These are phyloP conservation scores for Dasypolia templi DNA, from an alignment of 2,888 invertebrate genomes.

Conservation along the genomic window DNA sequence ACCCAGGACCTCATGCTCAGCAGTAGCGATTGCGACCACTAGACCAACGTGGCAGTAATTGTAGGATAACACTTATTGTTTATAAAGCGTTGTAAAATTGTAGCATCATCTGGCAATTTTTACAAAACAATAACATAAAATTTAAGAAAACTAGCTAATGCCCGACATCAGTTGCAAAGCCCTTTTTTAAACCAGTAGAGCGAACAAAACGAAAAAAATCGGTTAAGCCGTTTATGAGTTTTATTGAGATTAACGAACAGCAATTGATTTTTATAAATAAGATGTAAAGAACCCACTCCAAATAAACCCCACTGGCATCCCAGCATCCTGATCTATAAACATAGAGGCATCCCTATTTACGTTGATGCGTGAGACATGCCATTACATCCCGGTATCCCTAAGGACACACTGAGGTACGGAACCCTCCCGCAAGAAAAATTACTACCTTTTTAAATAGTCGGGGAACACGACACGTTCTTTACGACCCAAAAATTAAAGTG, in stretches of 20 bases:
- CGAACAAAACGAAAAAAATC: too few species aligned
- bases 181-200: too few species aligned
- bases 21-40: too few species aligned
- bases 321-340: conserved; percentile 64
- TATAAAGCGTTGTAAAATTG: too few species aligned
- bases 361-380: conserved; percentile 60
- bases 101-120: background rate
- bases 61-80: too few species aligned
- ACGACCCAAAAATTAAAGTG: conserved; percentile 33
- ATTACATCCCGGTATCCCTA: conserved; percentile 59
- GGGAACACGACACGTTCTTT: conserved; percentile 44
- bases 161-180: too few species aligned
- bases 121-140: background rate
- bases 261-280: too few species aligned
- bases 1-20: too few species aligned
- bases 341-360: conserved; percentile 50
- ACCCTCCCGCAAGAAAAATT: conserved; percentile 55
- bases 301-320: background rate
- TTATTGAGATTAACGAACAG: too few species aligned
- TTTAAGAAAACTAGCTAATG: too few species aligned
- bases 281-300: conserved; percentile 28
- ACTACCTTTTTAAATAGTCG: conserved; percentile 60
- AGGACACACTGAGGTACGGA: conserved; percentile 55
- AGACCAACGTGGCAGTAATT: too few species aligned
- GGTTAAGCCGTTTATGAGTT: too few species aligned